Percentiles rank a stretch among this genome's conserved stretches.
These are phyloP conservation scores for Pterobdella sp. DNA, from an alignment of 2,888 invertebrate species.

Conservation along the genomic window DNA sequence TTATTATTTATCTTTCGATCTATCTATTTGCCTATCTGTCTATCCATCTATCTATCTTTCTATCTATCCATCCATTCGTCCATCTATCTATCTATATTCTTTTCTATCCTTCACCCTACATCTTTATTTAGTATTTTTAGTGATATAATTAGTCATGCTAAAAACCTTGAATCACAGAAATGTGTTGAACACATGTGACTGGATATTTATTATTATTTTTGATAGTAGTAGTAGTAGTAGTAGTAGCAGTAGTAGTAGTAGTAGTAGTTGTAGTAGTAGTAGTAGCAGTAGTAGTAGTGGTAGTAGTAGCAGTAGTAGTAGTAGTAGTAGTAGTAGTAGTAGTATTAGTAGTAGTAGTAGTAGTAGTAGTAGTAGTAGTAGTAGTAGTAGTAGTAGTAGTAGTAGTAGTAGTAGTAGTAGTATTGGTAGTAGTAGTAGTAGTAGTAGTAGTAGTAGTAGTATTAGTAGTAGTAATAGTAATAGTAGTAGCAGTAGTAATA, in stretches of 20 bases:
- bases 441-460: constrained; percentile 16
- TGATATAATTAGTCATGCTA: too few species aligned
- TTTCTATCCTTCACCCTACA: background rate
- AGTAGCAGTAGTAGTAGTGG: too few species aligned
- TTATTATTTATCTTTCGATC: background rate
- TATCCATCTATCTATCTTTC: background rate
- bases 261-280: too few species aligned
- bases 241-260: too few species aligned
- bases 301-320: too few species aligned
- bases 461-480: constrained; percentile 10
- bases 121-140: too few species aligned
- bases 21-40: background rate
- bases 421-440: constrained; percentile 12
- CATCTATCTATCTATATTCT: background rate
- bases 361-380: constrained; percentile 4
- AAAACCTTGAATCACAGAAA: too few species aligned
- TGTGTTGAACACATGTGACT: too few species aligned
- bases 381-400: constrained; percentile 14
- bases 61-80: background rate
- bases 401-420: constrained; percentile 11
- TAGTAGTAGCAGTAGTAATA: constrained; percentile 1
- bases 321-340: background rate
- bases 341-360: background rate
- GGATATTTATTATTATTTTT: too few species aligned
- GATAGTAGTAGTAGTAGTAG: too few species aligned